Conservation (phyloP, 37 sponge, comb jelly and placozoan species). For the Beroe forskalii region DNA sequence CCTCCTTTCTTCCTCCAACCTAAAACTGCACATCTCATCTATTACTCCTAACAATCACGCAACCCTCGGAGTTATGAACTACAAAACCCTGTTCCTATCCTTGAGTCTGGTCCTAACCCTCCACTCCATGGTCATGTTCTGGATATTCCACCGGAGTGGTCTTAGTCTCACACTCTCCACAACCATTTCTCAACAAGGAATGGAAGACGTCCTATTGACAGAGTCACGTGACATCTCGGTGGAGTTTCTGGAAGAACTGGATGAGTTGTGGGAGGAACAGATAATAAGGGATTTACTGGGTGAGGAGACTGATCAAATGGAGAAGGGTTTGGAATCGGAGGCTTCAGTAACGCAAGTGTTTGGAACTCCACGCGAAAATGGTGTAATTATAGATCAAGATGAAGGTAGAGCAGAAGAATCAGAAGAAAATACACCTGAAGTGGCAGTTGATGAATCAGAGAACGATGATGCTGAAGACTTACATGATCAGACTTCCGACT, state of each 20-base stretch:
- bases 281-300: background rate
- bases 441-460: background rate
- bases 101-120: background rate
- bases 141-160: background rate
- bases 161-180: background rate
- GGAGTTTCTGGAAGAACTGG: background rate
- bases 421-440: too few relatives aligned
- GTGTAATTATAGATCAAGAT: too few relatives aligned
- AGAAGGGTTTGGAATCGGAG: background rate
- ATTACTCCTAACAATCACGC: too few relatives aligned
- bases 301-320: background rate
- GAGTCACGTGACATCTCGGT: background rate
- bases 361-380: too few relatives aligned
- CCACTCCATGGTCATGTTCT: background rate
- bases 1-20: too few relatives aligned
- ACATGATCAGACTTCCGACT: background rate
- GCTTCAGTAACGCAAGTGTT: background rate
- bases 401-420: too few relatives aligned
- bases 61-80: slow-evolving; percentile 6
- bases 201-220: background rate
- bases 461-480: background rate
- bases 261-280: slow-evolving; percentile 9
- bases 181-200: background rate
- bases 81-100: background rate
- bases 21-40: too few relatives aligned